Evolutionary conservation across 1,140 invertebrate genomes (phyloP), one percentile per base, ranked within the genome.

Genomic region (Lerema accius): DNA sequence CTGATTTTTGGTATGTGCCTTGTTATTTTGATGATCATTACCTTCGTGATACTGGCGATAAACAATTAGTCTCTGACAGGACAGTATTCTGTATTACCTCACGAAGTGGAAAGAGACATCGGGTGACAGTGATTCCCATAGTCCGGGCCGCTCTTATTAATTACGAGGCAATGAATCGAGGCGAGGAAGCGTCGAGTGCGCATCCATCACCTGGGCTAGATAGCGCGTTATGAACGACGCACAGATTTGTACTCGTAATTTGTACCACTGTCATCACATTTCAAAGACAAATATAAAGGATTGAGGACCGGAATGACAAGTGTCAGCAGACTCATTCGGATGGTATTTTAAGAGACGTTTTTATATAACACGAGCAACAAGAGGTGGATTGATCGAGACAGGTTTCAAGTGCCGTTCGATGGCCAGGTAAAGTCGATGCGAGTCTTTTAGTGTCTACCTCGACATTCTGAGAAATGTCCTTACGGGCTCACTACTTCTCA

Each of bases 211-310:
- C 15, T 64, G 75, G 60, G 71, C 74, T 61, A 85, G 86, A 89
- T 89, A 89, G 73, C 78, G 76, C 80, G 76, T 84, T 88, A 88
- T 86, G 85, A 84, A 87, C 78, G 83, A 83, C 85, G 67, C 78
- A 84, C 80, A 85, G 86, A 87, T 90, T 86, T 90, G 87, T 90
- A 85, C 63, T 78, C 82, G 82, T 90, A 87, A 90, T 90, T 90
- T 90, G 87, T 90, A 90, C 80, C 78, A 84, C 84, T 90, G 87
- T 90, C 87, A 89, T 90, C 87, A 89, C 86, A 87, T 89, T 87
- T 89, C 86, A 90, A 90, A 90, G 87, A 90, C 87, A 90, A 90
- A 90, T 86, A 89, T 89, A 89, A 90, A 89, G 83, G 78, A 86
- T 90, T 82, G 87, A 82, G 77, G 72, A 80, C 77, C 83, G 78